A percentile compares a stretch with the other conserved stretches of the same genome.
phyloP scores from a whole-genome alignment of 2,797 vertebrate genomes.

The Naso thynnoides region DNA sequence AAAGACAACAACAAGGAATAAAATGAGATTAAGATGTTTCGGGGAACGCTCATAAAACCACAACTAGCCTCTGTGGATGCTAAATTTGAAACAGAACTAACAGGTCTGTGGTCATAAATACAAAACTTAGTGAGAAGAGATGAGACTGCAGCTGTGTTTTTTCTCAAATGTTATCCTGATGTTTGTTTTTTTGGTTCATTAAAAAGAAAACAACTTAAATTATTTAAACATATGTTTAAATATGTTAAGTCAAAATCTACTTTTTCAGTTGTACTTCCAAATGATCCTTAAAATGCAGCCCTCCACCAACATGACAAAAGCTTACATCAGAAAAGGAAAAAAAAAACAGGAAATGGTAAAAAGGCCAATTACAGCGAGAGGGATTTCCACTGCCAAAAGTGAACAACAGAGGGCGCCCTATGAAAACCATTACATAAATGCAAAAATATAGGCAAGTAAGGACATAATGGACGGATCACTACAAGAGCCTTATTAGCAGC shows the following conservation, averaged over 20 bases:
- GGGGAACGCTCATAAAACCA: constrained; percentile 21
- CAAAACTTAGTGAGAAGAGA: neutral
- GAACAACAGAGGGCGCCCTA: constrained; percentile 49
- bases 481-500: too few species aligned
- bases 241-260: too few species aligned
- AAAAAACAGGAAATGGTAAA: neutral
- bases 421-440: neutral
- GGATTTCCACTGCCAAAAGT: neutral
- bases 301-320: neutral
- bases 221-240: too few species aligned
- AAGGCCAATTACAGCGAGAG: neutral
- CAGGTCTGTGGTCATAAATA: neutral
- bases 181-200: neutral
- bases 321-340: neutral
- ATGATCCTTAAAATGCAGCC: neutral
- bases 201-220: too few species aligned
- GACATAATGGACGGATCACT: too few species aligned
- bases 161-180: neutral
- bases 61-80: constrained; percentile 17
- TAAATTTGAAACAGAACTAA: neutral
- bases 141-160: neutral
- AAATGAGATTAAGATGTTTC: constrained; percentile 34
- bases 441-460: neutral
- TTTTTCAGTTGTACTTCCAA: neutral
- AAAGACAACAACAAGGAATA: constrained; percentile 41